Conservation (phyloP, 2,113 vertebrate species). For the Gavialis gangeticus region DNA sequence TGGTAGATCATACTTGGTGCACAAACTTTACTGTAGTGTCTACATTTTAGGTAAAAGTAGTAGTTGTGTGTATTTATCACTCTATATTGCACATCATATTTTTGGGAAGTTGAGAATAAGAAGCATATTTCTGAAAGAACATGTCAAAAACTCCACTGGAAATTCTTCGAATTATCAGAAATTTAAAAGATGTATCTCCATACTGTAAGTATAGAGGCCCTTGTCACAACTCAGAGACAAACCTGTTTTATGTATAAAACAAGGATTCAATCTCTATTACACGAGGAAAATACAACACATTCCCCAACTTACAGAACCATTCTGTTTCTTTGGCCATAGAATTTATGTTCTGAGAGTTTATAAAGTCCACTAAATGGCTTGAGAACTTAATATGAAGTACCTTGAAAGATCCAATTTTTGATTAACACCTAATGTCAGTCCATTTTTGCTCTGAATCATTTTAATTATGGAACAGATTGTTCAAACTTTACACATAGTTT, state of each 20-base stretch:
- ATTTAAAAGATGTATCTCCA: neutral
- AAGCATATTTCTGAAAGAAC: neutral
- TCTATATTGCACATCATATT: neutral
- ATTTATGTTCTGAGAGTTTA: neutral
- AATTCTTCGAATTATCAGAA: neutral
- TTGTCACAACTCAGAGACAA: neutral
- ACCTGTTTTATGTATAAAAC: neutral
- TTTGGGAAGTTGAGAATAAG: neutral
- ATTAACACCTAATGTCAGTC: neutral
- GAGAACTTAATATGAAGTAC: slow-evolving; percentile 22
- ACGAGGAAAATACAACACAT: neutral
- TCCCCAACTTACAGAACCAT: neutral
- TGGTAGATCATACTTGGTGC: neutral
- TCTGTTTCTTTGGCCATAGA: neutral
- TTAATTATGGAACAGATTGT: neutral
- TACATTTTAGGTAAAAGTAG: neutral
- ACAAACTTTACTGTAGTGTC: neutral
- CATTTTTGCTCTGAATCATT: slow-evolving; percentile 13
- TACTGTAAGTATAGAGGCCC: neutral
- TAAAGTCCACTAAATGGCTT: neutral
- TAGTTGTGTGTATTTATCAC: neutral
- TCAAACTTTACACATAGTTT: slow-evolving; percentile 8
- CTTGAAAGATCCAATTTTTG: neutral
- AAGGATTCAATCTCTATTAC: neutral
- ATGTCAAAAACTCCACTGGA: neutral